A percentile compares a stretch with the other conserved stretches of the same genome.
Conservation (phyloP, 2,888 invertebrate species). For the Chirona hameri region DNA sequence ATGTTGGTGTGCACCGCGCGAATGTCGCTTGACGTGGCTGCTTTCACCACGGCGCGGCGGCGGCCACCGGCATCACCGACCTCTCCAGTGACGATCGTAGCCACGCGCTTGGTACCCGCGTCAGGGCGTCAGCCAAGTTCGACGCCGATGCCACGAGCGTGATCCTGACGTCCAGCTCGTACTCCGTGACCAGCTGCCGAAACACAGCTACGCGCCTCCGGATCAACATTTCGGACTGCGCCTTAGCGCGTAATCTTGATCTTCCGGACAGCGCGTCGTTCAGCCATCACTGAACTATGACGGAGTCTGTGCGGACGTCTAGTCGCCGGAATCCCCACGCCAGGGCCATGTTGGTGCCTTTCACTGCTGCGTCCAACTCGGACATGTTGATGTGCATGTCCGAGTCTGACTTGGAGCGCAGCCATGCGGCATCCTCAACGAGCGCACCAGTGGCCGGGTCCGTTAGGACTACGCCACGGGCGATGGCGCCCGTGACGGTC, state of each 20-base stretch:
- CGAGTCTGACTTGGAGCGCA: neutral
- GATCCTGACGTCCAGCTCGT: constrained; percentile 8
- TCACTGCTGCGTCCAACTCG: constrained; percentile 9
- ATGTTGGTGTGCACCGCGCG: constrained; percentile 31
- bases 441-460: neutral
- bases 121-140: constrained; percentile 24
- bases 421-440: constrained; percentile 3
- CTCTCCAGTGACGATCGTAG: neutral
- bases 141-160: neutral
- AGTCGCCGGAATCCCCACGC: constrained; percentile 27
- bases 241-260: neutral
- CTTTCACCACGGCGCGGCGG: constrained; percentile 33
- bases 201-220: constrained; percentile 1
- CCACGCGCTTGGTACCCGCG: neutral
- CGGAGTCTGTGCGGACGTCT: neutral
- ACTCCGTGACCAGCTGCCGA: neutral
- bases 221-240: neutral
- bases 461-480: neutral
- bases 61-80: neutral
- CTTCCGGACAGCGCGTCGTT: neutral
- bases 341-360: neutral
- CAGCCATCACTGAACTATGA: neutral
- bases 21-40: constrained; percentile 34
- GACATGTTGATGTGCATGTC: constrained; percentile 31
- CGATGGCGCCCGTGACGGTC: neutral